Conservation (phyloP, 2,797 vertebrate species). For the Discoglossus pictus region DNA sequence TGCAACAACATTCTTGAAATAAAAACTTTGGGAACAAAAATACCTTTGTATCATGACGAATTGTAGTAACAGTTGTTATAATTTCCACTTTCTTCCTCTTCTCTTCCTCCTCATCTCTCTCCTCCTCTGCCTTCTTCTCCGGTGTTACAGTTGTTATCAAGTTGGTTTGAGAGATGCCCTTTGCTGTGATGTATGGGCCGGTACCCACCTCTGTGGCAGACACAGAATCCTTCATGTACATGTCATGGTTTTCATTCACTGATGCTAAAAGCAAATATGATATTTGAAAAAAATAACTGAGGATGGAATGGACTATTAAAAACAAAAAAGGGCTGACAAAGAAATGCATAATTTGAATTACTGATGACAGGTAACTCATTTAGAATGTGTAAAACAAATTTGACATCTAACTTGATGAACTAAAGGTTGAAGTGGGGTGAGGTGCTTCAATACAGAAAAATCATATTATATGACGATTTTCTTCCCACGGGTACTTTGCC, state of each 20-base stretch:
- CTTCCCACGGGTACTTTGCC: too few species aligned
- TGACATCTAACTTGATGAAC: too few species aligned
- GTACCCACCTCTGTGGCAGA: constrained; percentile 90
- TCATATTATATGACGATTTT: too few species aligned
- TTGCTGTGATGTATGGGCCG: constrained; percentile 84
- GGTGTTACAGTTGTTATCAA: constrained; percentile 91
- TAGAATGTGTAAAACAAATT: too few species aligned
- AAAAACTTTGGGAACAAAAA: constrained; percentile 5
- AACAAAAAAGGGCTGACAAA: constrained; percentile 58
- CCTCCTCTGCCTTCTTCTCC: constrained; percentile 90
- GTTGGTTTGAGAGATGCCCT: constrained; percentile 86
- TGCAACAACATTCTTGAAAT: background rate
- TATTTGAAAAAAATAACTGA: constrained; percentile 66
- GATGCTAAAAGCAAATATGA: constrained; percentile 83
- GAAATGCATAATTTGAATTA: constrained; percentile 46
- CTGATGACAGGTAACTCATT: background rate
- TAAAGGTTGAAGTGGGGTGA: too few species aligned
- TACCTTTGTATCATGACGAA: constrained; percentile 90
- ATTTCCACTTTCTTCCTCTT: constrained; percentile 67
- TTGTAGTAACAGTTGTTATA: constrained; percentile 65
- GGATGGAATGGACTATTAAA: constrained; percentile 66
- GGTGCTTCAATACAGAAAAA: too few species aligned
- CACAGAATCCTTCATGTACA: constrained; percentile 86
- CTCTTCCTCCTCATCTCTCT: constrained; percentile 79
- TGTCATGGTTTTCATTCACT: constrained; percentile 91